These are phyloP conservation scores for Chymomyza amoena DNA, from an alignment of 2,888 invertebrate species.

Conservation along the genomic window DNA sequence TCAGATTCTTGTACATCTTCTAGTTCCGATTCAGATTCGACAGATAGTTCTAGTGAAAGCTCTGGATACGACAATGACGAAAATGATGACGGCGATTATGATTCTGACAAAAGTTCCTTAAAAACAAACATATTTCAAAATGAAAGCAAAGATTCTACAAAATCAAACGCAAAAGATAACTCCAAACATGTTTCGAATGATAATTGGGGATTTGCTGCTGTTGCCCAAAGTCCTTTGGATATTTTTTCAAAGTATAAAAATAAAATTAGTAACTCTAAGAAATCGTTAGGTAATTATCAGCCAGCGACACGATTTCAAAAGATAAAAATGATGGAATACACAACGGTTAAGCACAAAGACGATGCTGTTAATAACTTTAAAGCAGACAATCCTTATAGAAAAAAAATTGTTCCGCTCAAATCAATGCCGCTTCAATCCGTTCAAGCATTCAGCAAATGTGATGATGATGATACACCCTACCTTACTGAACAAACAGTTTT, in stretches of 20 bases:
- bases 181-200: conserved; percentile 53
- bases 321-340: neutral
- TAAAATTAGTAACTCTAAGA: neutral
- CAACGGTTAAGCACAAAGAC: neutral
- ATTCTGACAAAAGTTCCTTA: conserved; percentile 70
- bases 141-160: conserved; percentile 55
- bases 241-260: conserved; percentile 73
- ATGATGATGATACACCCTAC: conserved; percentile 77
- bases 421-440: conserved; percentile 75
- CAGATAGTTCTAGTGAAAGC: conserved; percentile 76
- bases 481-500: conserved; percentile 80
- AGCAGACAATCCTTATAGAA: conserved; percentile 41
- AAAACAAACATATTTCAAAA: conserved; percentile 70
- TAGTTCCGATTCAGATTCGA: conserved; percentile 76
- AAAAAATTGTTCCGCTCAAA: conserved; percentile 68
- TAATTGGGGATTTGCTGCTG: conserved; percentile 82
- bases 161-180: conserved; percentile 38
- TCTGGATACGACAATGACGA: conserved; percentile 77
- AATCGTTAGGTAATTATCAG: neutral
- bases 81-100: conserved; percentile 72
- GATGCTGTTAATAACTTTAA: neutral
- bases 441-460: conserved; percentile 55
- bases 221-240: conserved; percentile 80
- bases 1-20: conserved; percentile 77
- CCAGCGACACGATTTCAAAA: neutral